Evolutionary conservation across 1,140 invertebrate species (phyloP), one percentile per base, ranked within the genome.

Genomic region (Drosophila azteca): DNA sequence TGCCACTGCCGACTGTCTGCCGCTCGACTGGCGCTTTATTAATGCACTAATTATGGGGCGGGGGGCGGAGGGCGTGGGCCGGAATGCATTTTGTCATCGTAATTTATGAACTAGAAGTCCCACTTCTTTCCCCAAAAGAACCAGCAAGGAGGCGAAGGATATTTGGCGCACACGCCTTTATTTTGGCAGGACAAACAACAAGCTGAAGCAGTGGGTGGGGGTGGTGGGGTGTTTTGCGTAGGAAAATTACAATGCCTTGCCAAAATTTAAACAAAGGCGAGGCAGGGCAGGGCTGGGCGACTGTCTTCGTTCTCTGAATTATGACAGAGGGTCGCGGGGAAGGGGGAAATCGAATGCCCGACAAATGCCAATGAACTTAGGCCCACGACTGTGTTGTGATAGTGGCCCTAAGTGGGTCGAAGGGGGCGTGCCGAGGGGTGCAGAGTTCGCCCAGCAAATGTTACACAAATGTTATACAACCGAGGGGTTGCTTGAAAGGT

Each of bases 21-120:
- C 61, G 7, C n/a, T 65, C 26, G 22, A 26, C 44, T 31, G 24
- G 24, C 24, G 54, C 64, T 58, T 70, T 81, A 81, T 87, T 81
- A 87, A 77, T 80, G 69, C 62, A 82, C 81, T 85, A 84, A 84
- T 84, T 84, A 79, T 76, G 76, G 70, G 59, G 73, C 79, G 66
- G 72, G 63, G 61, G 60, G 0, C n/a, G n/a, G n/a, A n/a, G n/a
- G n/a, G n/a, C n/a, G n/a, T n/a, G n/a, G n/a, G n/a, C n/a, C n/a
- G n/a, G 17, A 79, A 55, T 79, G 80, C 72, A 77, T 84, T 83
- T 79, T 76, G 74, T 72, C 66, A 79, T 41, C 71, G 79, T 84
- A 79, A 84, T 84, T 84, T 84, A 84, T 84, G 69, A 58, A 65
- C 51, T 50, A 31, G 70, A 35, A 49, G 43, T 46, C 15, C 52